Evolutionary conservation across 2,113 vertebrate species (phyloP).

Genomic region (Cathartes aura): DNA sequence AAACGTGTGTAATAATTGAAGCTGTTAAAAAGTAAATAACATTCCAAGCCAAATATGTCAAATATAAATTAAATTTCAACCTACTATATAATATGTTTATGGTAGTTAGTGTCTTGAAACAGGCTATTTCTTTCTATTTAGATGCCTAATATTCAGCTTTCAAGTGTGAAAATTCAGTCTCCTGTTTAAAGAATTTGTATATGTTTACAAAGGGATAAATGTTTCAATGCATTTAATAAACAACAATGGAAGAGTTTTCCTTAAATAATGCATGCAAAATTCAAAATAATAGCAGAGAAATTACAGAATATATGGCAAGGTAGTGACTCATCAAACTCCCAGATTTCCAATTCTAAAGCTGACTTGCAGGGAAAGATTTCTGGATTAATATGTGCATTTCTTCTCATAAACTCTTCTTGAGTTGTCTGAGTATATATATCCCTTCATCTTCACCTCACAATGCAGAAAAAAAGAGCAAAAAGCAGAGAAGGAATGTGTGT

Average conservation of each 20-base stretch:
- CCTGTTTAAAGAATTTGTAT: background rate
- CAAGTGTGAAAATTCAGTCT: background rate
- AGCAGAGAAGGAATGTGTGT: background rate
- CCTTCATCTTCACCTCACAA: background rate
- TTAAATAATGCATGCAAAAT: background rate
- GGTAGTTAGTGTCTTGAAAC: background rate
- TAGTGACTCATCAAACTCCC: background rate
- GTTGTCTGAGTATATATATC: background rate
- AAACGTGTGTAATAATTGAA: background rate
- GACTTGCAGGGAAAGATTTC: background rate
- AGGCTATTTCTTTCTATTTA: background rate
- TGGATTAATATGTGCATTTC: background rate
- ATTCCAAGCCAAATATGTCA: background rate
- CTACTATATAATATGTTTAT: background rate
- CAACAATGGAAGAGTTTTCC: background rate
- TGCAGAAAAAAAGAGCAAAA: background rate
- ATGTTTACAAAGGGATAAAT: background rate
- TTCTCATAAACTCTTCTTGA: background rate
- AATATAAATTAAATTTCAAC: background rate
- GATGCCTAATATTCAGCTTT: background rate
- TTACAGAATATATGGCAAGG: background rate
- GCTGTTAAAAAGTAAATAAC: background rate
- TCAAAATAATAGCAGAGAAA: background rate
- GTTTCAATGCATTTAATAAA: background rate
- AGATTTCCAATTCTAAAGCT: background rate